Percentiles rank a stretch among this genome's conserved stretches.
These are phyloP conservation scores for Mirza zaza DNA, from an alignment of 2,113 vertebrate genomes.

Conservation along the genomic window DNA sequence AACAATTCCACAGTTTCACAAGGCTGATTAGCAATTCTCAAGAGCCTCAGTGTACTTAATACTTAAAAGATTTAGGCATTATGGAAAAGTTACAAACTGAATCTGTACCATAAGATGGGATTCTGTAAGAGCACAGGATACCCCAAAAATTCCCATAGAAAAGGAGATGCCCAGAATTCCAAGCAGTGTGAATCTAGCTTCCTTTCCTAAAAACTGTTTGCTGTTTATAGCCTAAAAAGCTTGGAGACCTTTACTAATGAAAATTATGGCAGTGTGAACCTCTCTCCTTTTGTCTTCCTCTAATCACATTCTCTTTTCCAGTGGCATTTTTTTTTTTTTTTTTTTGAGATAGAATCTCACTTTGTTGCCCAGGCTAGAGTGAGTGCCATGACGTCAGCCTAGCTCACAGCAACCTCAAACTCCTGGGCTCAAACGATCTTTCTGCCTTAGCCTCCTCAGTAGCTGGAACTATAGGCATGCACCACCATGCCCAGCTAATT, in stretches of 20 bases:
- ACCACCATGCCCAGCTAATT: no score
- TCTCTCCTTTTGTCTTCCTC: background rate
- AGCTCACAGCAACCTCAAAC: no score
- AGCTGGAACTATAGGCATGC: no score
- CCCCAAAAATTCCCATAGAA: background rate
- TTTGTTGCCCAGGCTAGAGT: no score
- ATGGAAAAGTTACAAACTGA: background rate
- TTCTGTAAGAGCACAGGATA: background rate
- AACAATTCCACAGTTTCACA: background rate
- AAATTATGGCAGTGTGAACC: conserved; percentile 19
- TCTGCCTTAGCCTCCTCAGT: no score
- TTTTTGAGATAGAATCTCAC: no score
- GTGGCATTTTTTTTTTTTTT: background rate
- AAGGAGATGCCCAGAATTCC: background rate
- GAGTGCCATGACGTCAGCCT: no score
- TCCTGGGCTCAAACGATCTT: no score
- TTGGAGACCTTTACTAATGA: background rate
- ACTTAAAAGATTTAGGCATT: background rate
- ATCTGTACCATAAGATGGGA: background rate
- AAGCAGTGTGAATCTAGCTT: background rate
- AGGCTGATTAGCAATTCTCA: background rate
- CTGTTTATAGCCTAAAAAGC: background rate
- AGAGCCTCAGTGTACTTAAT: background rate
- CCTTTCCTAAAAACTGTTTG: background rate
- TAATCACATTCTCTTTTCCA: background rate